These are phyloP conservation scores for Eurois occulta DNA, from an alignment of 2,888 invertebrate genomes.

Conservation along the genomic window DNA sequence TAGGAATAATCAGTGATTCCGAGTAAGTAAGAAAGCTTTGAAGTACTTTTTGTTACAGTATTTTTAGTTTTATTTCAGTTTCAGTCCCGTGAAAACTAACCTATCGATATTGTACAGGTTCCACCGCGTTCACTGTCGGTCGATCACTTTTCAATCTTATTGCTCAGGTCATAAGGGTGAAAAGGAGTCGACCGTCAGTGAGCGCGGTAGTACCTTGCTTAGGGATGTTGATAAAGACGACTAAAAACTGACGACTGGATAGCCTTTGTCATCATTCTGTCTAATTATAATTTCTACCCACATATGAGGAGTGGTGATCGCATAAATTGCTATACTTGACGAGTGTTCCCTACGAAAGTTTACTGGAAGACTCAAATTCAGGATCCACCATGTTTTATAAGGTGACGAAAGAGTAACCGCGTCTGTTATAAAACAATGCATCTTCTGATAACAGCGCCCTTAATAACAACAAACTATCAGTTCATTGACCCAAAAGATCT, in stretches of 20 bases:
- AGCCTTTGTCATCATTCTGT: neutral
- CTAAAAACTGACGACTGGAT: neutral
- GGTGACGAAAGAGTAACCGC: neutral
- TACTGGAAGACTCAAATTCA: neutral
- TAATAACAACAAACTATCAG: constrained; percentile 24
- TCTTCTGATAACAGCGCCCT: constrained; percentile 3
- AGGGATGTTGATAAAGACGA: neutral
- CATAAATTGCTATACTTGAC: neutral
- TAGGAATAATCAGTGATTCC: constrained; percentile 38
- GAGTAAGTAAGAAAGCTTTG: constrained; percentile 9
- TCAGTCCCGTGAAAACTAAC: neutral
- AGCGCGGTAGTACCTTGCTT: too few species aligned
- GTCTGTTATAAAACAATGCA: neutral
- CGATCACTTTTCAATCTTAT: too few species aligned
- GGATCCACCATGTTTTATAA: neutral
- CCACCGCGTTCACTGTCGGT: too few species aligned
- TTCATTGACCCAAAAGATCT: constrained; percentile 34
- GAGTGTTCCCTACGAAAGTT: neutral
- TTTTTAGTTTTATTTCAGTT: neutral
- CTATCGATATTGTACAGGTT: too few species aligned
- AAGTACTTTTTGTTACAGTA: neutral
- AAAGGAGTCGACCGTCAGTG: too few species aligned
- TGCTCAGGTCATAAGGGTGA: too few species aligned
- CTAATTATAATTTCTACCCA: neutral
- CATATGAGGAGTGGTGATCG: too few species aligned